Evolutionary conservation across 2,113 vertebrate species (phyloP).

Genomic region (Ptyas mucosa): DNA sequence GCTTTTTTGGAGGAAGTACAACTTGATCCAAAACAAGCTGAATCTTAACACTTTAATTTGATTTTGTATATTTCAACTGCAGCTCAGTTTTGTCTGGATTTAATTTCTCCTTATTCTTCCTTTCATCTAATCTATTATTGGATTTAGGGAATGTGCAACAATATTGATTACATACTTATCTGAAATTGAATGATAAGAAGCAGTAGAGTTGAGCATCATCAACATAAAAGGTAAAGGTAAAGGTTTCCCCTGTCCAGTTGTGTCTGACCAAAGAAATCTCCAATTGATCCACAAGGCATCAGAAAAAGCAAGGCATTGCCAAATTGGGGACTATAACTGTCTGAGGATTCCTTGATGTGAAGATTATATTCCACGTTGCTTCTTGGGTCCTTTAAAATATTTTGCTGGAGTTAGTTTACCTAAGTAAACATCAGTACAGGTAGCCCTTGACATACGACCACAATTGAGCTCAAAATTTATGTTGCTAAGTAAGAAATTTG

Average conservation of each 20-base stretch:
- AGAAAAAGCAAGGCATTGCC: too few species aligned
- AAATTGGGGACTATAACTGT: too few species aligned
- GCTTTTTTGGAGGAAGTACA: background rate
- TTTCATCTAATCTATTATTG: background rate
- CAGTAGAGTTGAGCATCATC: background rate
- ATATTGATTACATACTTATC: background rate
- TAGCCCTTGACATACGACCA: too few species aligned
- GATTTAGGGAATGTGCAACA: background rate
- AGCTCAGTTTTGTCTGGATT: background rate
- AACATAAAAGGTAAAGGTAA: background rate
- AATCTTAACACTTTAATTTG: background rate
- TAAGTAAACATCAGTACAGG: too few species aligned
- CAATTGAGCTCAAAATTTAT: too few species aligned
- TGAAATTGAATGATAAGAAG: background rate
- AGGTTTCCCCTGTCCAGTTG: background rate
- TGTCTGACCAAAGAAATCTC: background rate
- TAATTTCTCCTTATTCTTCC: background rate
- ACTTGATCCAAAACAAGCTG: background rate
- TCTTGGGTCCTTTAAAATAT: too few species aligned
- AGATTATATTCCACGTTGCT: too few species aligned
- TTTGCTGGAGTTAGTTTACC: too few species aligned
- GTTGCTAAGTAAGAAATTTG: too few species aligned
- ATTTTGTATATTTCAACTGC: background rate
- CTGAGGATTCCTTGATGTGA: too few species aligned
- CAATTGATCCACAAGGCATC: too few species aligned